These are phyloP conservation scores for Pharmacophagus antenor DNA, from an alignment of 2,888 invertebrate genomes.

Conservation along the genomic window DNA sequence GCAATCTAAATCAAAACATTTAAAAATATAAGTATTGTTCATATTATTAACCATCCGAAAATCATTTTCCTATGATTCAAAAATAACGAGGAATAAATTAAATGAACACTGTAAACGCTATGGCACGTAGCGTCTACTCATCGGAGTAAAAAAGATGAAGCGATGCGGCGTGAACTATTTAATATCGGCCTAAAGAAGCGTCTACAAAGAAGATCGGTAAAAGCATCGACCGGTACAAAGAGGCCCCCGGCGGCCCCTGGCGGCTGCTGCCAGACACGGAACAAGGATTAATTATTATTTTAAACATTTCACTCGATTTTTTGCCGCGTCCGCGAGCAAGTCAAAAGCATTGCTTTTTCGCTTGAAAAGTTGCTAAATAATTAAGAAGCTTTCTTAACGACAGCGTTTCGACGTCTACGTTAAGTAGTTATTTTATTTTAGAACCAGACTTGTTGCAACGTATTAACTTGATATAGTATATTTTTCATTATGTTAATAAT, in stretches of 20 bases:
- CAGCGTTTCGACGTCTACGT: constrained; percentile 61
- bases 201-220: constrained; percentile 63
- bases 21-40: no score
- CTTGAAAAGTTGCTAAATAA: constrained; percentile 78
- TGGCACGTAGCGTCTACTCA: constrained; percentile 45
- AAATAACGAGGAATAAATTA: not conserved
- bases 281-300: constrained; percentile 80
- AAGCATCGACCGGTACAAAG: constrained; percentile 66
- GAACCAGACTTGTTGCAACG: constrained; percentile 20
- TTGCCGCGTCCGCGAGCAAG: constrained; percentile 66
- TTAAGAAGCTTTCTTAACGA: constrained; percentile 72
- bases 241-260: constrained; percentile 47
- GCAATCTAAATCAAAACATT: no score
- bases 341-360: constrained; percentile 76
- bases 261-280: constrained; percentile 45
- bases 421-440: constrained; percentile 46
- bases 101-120: constrained; percentile 34
- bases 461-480: constrained; percentile 5
- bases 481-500: constrained; percentile 18
- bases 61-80: not conserved
- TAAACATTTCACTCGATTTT: constrained; percentile 73
- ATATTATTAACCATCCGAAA: no score
- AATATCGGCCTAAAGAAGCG: constrained; percentile 67
- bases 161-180: constrained; percentile 74
- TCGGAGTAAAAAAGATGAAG: constrained; percentile 54